These are phyloP conservation scores for Sinohyriopsis cumingii DNA, from an alignment of 2,888 invertebrate genomes.

Conservation along the genomic window DNA sequence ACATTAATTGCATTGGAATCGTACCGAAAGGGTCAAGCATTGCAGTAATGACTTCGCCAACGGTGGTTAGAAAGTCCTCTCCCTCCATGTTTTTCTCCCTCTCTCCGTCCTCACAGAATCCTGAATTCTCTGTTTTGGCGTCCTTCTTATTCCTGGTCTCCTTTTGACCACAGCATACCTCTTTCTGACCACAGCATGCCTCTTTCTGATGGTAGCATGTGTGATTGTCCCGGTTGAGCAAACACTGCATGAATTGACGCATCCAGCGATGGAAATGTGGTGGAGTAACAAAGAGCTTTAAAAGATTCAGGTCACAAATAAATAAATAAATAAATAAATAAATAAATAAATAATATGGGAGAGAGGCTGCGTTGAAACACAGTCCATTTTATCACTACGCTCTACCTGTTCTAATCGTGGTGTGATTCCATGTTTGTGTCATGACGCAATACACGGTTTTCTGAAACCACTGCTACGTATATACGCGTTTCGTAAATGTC, in stretches of 20 bases:
- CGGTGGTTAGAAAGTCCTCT: constrained; percentile 69
- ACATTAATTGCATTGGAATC: background rate
- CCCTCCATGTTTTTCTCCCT: constrained; percentile 34
- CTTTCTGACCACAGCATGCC: constrained; percentile 2
- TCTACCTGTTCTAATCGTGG: too few species aligned
- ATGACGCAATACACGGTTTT: too few species aligned
- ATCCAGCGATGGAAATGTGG: constrained; percentile 64
- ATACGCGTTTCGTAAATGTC: too few species aligned
- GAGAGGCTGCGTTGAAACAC: too few species aligned
- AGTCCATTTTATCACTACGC: too few species aligned
- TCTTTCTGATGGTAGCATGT: constrained; percentile 11
- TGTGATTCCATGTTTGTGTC: too few species aligned
- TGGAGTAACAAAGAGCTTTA: constrained; percentile 49
- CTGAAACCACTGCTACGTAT: too few species aligned
- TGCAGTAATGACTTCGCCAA: constrained; percentile 74
- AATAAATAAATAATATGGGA: too few species aligned
- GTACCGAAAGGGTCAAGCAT: constrained; percentile 75
- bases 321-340: too few species aligned
- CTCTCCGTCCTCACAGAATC: constrained; percentile 25
- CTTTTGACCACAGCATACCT: constrained; percentile 6
- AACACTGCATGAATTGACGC: constrained; percentile 55
- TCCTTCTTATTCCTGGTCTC: constrained; percentile 17
- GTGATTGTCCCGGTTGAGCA: constrained; percentile 46
- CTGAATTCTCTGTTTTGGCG: constrained; percentile 23
- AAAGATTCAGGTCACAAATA: background rate